Percentiles rank a stretch among this genome's conserved stretches.
Conservation (phyloP, 1,140 invertebrate species). For the Zaprionus tsacasi region DNA sequence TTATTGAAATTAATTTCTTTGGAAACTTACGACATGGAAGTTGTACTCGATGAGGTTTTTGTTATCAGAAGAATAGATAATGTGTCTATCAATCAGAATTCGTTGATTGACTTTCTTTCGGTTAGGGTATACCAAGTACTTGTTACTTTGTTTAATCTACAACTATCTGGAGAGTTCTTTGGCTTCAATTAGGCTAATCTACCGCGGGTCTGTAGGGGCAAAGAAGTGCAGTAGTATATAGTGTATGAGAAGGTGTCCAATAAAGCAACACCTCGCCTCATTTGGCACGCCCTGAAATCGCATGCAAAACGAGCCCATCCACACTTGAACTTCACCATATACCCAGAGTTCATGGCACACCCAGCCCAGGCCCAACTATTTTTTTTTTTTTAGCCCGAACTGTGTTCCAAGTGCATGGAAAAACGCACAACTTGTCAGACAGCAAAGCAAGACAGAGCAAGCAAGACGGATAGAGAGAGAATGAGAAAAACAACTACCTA, state of each 20-base stretch:
- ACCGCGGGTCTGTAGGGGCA: neutral
- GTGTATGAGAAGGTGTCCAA: neutral
- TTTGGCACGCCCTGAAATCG: constrained; percentile 36
- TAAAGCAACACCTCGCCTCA: constrained; percentile 11
- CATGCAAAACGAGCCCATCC: constrained; percentile 37
- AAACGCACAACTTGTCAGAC: constrained; percentile 75
- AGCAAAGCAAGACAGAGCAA: constrained; percentile 6
- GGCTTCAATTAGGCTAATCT: constrained; percentile 41
- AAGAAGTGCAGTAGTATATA: too few relatives aligned
- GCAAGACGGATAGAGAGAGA: neutral
- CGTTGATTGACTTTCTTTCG: constrained; percentile 10
- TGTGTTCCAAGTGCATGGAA: constrained; percentile 39
- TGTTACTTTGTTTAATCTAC: constrained; percentile 11
- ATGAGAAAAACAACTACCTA: neutral
- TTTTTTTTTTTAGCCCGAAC: constrained; percentile 27
- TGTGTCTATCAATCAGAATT: neutral
- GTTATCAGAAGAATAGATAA: constrained; percentile 64
- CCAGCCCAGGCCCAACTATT: constrained; percentile 30
- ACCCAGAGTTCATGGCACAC: constrained; percentile 36
- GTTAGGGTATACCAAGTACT: neutral
- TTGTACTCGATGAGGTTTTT: constrained; percentile 46
- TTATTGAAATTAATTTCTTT: constrained; percentile 27
- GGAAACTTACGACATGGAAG: constrained; percentile 38
- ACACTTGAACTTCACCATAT: constrained; percentile 47
- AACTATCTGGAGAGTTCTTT: constrained; percentile 8